phyloP scores from a whole-genome alignment of 2,888 invertebrate species.

The Colostygia pectinataria region DNA sequence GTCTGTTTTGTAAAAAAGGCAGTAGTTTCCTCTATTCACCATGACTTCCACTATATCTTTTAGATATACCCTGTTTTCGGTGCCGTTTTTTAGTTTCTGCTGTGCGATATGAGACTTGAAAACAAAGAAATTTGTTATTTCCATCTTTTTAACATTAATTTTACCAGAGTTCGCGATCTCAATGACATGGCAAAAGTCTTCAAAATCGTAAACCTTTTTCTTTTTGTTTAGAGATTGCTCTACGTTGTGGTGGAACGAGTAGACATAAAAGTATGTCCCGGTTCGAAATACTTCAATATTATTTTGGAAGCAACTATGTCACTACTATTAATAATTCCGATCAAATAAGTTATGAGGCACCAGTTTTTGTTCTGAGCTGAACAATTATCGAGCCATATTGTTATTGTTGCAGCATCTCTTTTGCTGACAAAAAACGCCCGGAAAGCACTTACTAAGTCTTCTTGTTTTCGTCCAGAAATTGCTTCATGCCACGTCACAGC shows the following conservation, averaged over 20 bases:
- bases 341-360: not conserved
- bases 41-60: too few species aligned
- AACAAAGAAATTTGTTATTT: too few species aligned
- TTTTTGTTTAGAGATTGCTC: not conserved
- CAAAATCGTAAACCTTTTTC: not conserved
- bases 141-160: too few species aligned
- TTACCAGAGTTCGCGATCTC: too few species aligned
- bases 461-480: too few species aligned
- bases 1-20: too few species aligned
- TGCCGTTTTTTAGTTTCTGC: too few species aligned
- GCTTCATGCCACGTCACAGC: not conserved
- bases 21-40: too few species aligned
- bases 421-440: not conserved
- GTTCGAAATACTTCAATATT: not conserved
- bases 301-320: not conserved
- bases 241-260: not conserved
- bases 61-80: too few species aligned
- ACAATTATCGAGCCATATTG: slow-evolving; percentile 6
- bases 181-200: too few species aligned
- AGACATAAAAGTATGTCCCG: slow-evolving; percentile 10
- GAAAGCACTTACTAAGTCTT: not conserved
- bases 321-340: not conserved
- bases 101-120: too few species aligned
- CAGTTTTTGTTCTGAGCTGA: slow-evolving; percentile 8
- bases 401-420: not conserved